A percentile compares a stretch with the other conserved stretches of the same genome.
These are phyloP conservation scores for Echiichthys vipera DNA, from an alignment of 2,797 vertebrate species.

Conservation along the genomic window DNA sequence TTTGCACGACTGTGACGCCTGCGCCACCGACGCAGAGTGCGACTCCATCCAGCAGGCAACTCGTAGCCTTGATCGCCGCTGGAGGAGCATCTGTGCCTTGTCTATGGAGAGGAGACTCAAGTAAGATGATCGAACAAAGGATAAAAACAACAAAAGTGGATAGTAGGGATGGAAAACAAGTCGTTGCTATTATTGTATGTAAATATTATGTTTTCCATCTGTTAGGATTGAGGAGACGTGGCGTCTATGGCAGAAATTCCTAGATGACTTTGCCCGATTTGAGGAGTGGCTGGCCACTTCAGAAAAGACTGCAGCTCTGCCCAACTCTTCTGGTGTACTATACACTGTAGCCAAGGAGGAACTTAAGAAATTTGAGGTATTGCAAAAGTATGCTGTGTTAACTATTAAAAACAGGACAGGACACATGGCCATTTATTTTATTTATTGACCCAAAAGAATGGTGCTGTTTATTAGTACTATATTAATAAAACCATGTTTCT, in stretches of 20 bases:
- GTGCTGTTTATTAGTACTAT: background rate
- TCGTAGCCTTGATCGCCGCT: constrained; percentile 93
- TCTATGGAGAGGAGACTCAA: constrained; percentile 97
- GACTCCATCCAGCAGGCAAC: constrained; percentile 98
- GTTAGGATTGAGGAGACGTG: constrained; percentile 97
- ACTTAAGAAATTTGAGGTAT: constrained; percentile 93
- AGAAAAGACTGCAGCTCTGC: constrained; percentile 92
- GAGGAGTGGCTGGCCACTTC: constrained; percentile 94
- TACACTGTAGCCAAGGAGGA: constrained; percentile 98
- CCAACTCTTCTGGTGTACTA: constrained; percentile 96
- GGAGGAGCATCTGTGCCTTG: constrained; percentile 97
- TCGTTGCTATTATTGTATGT: background rate
- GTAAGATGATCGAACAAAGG: constrained; percentile 72
- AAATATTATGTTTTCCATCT: background rate
- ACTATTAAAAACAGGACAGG: background rate
- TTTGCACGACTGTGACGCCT: constrained; percentile 97
- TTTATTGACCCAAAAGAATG: background rate
- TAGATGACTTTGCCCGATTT: constrained; percentile 94
- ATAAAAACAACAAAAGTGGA: background rate
- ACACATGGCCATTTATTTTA: background rate
- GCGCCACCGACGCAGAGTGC: constrained; percentile 95
- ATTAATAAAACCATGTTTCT: constrained; percentile 2
- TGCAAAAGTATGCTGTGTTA: background rate
- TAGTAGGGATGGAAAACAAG: background rate
- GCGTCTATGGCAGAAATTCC: constrained; percentile 97